phyloP scores from a whole-genome alignment of 2,113 vertebrate species.

The Telmatochromis sp. region DNA sequence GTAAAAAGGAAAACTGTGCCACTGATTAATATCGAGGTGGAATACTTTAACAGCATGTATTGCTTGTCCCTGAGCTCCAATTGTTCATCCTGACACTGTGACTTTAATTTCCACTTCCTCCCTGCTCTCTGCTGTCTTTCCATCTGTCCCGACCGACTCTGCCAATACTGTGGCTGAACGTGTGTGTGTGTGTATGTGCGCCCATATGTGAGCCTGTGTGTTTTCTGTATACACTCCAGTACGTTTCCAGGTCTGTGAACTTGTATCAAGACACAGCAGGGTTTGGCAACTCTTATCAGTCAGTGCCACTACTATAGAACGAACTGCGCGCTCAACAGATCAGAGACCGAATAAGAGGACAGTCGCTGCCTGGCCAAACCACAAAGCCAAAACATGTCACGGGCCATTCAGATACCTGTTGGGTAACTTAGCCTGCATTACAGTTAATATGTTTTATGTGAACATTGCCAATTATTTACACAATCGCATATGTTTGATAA shows the following conservation, averaged over 20 bases:
- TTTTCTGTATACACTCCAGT: slow-evolving; percentile 7
- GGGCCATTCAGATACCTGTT: not conserved
- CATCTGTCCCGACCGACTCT: slow-evolving; percentile 47
- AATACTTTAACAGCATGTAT: not conserved
- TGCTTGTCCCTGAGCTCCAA: slow-evolving; percentile 16
- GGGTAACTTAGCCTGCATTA: not conserved
- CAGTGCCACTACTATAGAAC: not conserved
- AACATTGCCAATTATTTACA: not conserved
- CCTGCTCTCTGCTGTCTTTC: slow-evolving; percentile 47
- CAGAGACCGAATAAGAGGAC: slow-evolving; percentile 5
- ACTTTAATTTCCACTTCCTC: slow-evolving; percentile 54
- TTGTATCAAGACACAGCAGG: slow-evolving; percentile 31
- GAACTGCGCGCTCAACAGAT: not conserved
- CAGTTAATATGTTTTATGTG: not conserved
- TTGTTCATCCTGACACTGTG: slow-evolving; percentile 45
- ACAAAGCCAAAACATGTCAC: not conserved
- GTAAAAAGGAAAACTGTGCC: not conserved
- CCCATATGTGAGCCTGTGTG: not conserved
- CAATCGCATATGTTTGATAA: not conserved
- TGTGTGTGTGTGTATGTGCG: not conserved
- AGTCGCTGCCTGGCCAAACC: not conserved
- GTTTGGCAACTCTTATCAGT: not conserved
- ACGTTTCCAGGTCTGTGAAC: slow-evolving; percentile 40
- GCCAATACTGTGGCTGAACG: slow-evolving; percentile 18
- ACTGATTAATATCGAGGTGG: not conserved